Conservation (phyloP, 1,140 invertebrate genomes). For the Zophobas atratus region DNA sequence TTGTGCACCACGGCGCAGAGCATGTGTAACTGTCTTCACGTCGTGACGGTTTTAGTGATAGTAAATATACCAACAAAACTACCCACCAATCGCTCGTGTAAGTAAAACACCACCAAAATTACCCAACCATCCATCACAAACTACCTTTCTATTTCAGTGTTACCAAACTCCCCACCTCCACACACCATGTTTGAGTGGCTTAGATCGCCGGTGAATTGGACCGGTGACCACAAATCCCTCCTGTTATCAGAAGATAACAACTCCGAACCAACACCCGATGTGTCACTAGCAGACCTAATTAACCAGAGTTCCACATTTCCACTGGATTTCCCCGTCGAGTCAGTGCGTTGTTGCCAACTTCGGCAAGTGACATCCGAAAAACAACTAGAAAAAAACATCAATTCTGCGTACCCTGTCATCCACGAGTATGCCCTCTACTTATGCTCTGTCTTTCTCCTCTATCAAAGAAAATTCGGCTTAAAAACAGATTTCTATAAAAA, state of each 20-base stretch:
- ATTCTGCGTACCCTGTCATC: constrained; percentile 70
- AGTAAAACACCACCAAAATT: too few relatives aligned
- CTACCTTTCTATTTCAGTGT: too few relatives aligned
- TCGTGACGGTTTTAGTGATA: too few relatives aligned
- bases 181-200: too few relatives aligned
- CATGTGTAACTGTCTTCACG: too few relatives aligned
- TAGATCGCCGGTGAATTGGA: too few relatives aligned
- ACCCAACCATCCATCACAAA: too few relatives aligned
- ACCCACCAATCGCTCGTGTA: too few relatives aligned
- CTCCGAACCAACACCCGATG: not conserved
- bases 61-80: too few relatives aligned
- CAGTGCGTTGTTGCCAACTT: constrained; percentile 65
- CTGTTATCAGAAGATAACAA: constrained; percentile 6
- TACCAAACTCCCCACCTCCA: too few relatives aligned
- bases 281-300: constrained; percentile 65
- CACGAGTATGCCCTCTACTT: constrained; percentile 69
- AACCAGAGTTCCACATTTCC: constrained; percentile 68
- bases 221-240: not conserved
- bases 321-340: constrained; percentile 67
- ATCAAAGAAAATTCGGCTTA: constrained; percentile 70
- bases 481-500: constrained; percentile 72
- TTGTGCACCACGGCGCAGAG: too few relatives aligned
- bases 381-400: constrained; percentile 67
- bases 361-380: constrained; percentile 59
- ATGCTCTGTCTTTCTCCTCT: constrained; percentile 67